phyloP scores from a whole-genome alignment of 2,888 invertebrate species.

The Eilema griseolum region DNA sequence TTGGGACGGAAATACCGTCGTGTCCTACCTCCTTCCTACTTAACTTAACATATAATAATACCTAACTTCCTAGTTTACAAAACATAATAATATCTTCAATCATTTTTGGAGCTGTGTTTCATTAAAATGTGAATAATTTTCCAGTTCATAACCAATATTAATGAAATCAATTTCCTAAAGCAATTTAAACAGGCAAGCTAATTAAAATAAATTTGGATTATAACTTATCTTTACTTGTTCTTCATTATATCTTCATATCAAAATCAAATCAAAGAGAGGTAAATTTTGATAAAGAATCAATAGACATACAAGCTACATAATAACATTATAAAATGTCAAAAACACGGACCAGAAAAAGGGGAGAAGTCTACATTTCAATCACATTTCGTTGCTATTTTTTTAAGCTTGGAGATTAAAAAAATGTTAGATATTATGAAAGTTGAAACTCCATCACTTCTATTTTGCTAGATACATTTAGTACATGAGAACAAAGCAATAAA shows the following conservation, averaged over 20 bases:
- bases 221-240: constrained; percentile 5
- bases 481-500: too few species aligned
- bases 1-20: too few species aligned
- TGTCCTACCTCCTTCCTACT: too few species aligned
- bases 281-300: constrained; percentile 1
- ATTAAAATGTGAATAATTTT: constrained; percentile 30
- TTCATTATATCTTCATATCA: background rate
- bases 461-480: too few species aligned
- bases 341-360: too few species aligned
- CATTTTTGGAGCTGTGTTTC: constrained; percentile 13
- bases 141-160: constrained; percentile 23
- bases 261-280: constrained; percentile 3
- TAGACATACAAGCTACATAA: background rate
- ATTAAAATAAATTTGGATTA: constrained; percentile 20
- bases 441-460: background rate
- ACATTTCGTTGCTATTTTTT: background rate
- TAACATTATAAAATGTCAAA: background rate
- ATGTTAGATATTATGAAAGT: background rate
- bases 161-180: constrained; percentile 29
- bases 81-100: constrained; percentile 16
- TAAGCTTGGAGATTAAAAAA: background rate
- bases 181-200: constrained; percentile 20
- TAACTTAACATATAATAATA: too few species aligned
- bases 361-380: background rate
- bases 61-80: constrained; percentile 12